Evolutionary conservation across 2,888 invertebrate species (phyloP).

Genomic region (Lithophane semibrunnea): DNA sequence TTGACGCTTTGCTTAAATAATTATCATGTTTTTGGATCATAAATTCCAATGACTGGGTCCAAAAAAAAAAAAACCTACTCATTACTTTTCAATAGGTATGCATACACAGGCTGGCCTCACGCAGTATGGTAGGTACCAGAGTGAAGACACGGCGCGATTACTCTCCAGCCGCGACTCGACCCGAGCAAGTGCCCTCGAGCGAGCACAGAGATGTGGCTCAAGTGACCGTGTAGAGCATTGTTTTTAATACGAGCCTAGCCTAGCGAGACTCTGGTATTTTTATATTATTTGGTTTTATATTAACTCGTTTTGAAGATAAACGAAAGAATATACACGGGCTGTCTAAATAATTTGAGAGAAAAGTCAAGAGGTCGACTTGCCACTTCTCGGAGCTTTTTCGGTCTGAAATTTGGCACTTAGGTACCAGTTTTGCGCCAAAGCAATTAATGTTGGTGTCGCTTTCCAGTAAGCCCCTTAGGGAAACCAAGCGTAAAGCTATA

Average conservation of each 20-base stretch:
- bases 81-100: conserved; percentile 13
- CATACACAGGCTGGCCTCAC: conserved; percentile 28
- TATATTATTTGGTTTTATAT: conserved; percentile 23
- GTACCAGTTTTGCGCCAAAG: conserved; percentile 54
- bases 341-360: conserved; percentile 10
- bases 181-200: conserved; percentile 64
- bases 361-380: conserved; percentile 19
- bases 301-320: conserved; percentile 7
- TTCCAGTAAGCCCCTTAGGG: conserved; percentile 38
- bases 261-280: conserved; percentile 42
- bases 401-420: conserved; percentile 42
- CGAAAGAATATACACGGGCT: not conserved
- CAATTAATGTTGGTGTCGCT: conserved; percentile 49
- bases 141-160: conserved; percentile 62
- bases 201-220: conserved; percentile 58
- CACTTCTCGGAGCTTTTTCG: conserved; percentile 19
- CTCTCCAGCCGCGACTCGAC: conserved; percentile 56
- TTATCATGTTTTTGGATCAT: no score
- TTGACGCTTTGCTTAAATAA: not conserved
- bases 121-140: conserved; percentile 65
- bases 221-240: conserved; percentile 65
- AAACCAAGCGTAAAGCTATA: conserved; percentile 42
- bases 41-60: not conserved
- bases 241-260: conserved; percentile 58
- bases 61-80: not conserved